Percentiles rank a stretch among this genome's conserved stretches.
Evolutionary conservation across 2,888 invertebrate genomes (phyloP).

Genomic region (Cheilosia pagana): DNA sequence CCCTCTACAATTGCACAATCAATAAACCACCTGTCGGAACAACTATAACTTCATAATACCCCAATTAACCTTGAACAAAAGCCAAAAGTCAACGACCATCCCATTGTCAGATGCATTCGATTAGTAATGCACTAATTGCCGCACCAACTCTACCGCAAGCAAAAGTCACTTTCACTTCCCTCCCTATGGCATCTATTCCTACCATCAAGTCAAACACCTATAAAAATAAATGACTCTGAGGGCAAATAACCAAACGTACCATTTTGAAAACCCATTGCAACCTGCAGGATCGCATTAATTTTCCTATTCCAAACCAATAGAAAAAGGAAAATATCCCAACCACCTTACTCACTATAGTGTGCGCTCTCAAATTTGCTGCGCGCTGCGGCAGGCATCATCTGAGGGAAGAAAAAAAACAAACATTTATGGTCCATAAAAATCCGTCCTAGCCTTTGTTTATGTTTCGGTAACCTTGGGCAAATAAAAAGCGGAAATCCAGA

Average conservation of each 20-base stretch:
- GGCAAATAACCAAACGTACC: constrained; percentile 45
- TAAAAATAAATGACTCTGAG: constrained; percentile 61
- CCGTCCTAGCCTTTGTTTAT: constrained; percentile 71
- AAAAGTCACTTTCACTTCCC: constrained; percentile 43
- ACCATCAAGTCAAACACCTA: constrained; percentile 52
- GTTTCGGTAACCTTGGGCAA: constrained; percentile 72
- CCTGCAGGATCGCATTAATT: constrained; percentile 64
- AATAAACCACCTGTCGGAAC: too few species aligned
- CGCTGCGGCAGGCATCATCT: constrained; percentile 63
- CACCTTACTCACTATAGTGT: constrained; percentile 43
- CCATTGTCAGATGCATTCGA: constrained; percentile 19
- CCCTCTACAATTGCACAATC: too few species aligned
- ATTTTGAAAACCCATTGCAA: constrained; percentile 63
- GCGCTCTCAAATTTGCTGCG: constrained; percentile 56
- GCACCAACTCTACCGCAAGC: constrained; percentile 6
- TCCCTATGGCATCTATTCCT: background rate
- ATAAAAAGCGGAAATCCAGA: constrained; percentile 69
- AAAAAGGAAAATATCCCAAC: constrained; percentile 30
- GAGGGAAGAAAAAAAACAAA: constrained; percentile 42
- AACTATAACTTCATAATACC: background rate
- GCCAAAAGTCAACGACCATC: constrained; percentile 21
- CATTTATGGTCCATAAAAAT: constrained; percentile 75
- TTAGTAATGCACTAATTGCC: constrained; percentile 39
- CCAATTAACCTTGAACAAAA: constrained; percentile 22
- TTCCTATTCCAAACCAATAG: constrained; percentile 29